Evolutionary conservation across 2,113 vertebrate genomes (phyloP).

Genomic region (Hiodon tergisus): DNA sequence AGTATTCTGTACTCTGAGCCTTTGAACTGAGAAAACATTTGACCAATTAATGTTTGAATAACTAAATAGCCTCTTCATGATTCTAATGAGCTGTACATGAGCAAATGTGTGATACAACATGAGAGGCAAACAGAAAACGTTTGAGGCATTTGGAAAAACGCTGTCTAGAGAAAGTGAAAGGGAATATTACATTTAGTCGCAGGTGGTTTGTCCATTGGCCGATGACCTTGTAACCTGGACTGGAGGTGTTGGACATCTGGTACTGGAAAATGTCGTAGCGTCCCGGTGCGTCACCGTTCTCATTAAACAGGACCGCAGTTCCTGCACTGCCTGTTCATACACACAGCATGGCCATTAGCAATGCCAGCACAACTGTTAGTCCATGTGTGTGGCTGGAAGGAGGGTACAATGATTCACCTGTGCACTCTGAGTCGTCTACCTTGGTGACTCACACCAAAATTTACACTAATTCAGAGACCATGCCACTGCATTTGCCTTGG

Average conservation of each 20-base stretch:
- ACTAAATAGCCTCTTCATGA: no score
- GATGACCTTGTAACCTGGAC: slow-evolving; percentile 71
- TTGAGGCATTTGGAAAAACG: not conserved
- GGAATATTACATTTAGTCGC: slow-evolving; percentile 62
- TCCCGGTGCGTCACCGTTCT: slow-evolving; percentile 83
- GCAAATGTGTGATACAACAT: not conserved
- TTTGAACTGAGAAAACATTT: no score
- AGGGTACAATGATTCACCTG: no score
- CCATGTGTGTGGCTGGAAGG: not conserved
- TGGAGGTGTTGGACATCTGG: slow-evolving; percentile 73
- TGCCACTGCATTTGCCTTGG: not conserved
- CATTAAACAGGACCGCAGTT: slow-evolving; percentile 82
- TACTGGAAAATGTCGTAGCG: slow-evolving; percentile 93
- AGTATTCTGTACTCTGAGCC: no score
- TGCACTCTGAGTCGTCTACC: not conserved
- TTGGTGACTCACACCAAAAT: not conserved
- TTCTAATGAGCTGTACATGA: not conserved
- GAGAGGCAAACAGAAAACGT: not conserved
- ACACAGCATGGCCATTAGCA: not conserved
- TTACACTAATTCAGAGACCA: no score
- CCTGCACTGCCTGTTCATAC: slow-evolving; percentile 74
- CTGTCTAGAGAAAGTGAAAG: not conserved
- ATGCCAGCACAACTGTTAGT: not conserved
- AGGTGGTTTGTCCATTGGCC: slow-evolving; percentile 84
- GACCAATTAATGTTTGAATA: no score